These are phyloP conservation scores for Azemiops feae DNA, from an alignment of 2,113 vertebrate genomes.

Conservation along the genomic window DNA sequence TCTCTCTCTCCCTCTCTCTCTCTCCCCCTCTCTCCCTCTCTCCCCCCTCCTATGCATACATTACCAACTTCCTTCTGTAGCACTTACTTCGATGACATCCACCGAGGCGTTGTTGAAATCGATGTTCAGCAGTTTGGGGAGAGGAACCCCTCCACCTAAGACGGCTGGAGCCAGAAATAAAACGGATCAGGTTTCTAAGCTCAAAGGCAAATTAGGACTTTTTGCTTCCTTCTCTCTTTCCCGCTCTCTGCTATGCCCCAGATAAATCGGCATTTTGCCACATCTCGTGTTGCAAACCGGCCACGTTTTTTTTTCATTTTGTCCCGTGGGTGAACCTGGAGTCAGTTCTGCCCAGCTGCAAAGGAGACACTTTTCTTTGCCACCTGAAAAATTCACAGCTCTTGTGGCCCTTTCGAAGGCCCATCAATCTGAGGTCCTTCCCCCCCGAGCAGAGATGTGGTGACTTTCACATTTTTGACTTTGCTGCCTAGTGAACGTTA, in stretches of 20 bases:
- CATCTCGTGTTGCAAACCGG: not conserved
- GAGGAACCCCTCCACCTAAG: conserved; percentile 54
- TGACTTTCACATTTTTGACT: not conserved
- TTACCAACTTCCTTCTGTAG: not conserved
- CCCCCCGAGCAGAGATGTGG: not conserved
- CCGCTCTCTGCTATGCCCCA: not conserved
- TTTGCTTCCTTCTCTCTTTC: not conserved
- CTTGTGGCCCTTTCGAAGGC: not conserved
- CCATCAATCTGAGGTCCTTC: not conserved
- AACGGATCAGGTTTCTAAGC: not conserved
- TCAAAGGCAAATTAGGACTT: not conserved
- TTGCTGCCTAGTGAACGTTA: not conserved
- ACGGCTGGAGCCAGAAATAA: conserved; percentile 34
- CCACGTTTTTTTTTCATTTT: no score
- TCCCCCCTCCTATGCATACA: not conserved
- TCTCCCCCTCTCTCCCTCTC: no score
- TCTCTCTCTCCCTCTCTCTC: no score
- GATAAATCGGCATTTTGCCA: not conserved
- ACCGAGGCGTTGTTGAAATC: conserved; percentile 59
- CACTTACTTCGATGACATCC: conserved; percentile 61
- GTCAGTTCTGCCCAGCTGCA: not conserved
- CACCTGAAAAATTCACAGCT: no score
- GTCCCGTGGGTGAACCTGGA: not conserved
- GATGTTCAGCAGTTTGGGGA: conserved; percentile 63
- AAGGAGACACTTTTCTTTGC: not conserved